A percentile compares a stretch with the other conserved stretches of the same genome.
phyloP scores from a whole-genome alignment of 1,140 invertebrate species.

The Paralvinella palmiformis region DNA sequence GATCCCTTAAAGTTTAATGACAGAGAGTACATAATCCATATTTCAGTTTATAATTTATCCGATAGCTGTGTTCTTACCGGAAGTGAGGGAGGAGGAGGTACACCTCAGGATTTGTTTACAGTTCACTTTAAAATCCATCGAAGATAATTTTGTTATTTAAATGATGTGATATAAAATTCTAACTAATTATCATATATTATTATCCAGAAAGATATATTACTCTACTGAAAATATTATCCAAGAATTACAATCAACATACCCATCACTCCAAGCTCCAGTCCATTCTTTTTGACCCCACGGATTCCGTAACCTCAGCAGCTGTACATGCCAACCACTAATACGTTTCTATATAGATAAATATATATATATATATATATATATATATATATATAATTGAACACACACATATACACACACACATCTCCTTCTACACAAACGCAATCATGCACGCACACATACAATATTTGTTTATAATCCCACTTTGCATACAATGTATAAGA shows the following conservation, averaged over 20 bases:
- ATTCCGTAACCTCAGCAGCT: constrained; percentile 82
- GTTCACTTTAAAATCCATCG: too few relatives aligned
- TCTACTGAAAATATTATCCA: too few relatives aligned
- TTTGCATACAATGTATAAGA: background rate
- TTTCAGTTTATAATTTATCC: too few relatives aligned
- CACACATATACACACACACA: background rate
- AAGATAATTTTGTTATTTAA: too few relatives aligned
- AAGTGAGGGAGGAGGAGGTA: too few relatives aligned
- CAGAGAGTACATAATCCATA: too few relatives aligned
- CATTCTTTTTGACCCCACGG: constrained; percentile 98
- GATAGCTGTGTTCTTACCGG: too few relatives aligned
- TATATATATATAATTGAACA: constrained; percentile 1
- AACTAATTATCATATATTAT: too few relatives aligned
- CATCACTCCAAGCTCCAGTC: constrained; percentile 95
- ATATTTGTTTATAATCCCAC: background rate
- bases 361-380: background rate
- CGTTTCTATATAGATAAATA: background rate
- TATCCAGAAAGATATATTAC: too few relatives aligned
- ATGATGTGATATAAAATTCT: too few relatives aligned
- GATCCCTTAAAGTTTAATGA: too few relatives aligned
- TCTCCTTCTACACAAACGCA: background rate
- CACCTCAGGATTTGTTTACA: too few relatives aligned
- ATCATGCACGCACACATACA: background rate
- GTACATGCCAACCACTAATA: constrained; percentile 31
- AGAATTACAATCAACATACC: constrained; percentile 55